Conservation (phyloP, 2,113 vertebrate genomes). For the Malaclemys terrapin region DNA sequence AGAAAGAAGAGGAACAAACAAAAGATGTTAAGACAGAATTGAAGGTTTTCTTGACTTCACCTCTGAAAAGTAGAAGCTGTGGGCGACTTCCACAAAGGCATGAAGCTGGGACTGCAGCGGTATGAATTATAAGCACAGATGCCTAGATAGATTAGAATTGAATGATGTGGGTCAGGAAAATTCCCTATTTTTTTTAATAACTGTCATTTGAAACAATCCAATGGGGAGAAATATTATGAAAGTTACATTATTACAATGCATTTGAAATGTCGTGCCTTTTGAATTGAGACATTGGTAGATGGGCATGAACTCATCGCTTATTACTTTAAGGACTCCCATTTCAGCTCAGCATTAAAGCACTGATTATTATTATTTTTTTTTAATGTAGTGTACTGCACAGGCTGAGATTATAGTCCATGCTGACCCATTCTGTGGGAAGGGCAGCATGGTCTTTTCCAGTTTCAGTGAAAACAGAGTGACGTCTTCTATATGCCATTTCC, state of each 20-base stretch:
- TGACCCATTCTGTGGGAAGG: background rate
- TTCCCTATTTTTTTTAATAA: background rate
- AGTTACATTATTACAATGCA: background rate
- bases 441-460: background rate
- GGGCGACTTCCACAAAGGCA: background rate
- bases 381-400: background rate
- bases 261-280: background rate
- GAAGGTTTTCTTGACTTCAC: background rate
- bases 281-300: background rate
- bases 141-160: background rate
- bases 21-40: background rate
- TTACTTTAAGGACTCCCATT: background rate
- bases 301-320: background rate
- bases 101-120: background rate
- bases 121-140: background rate
- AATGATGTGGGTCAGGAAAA: background rate
- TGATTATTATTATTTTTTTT: background rate
- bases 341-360: background rate
- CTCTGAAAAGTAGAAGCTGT: background rate
- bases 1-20: background rate
- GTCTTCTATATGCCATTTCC: background rate
- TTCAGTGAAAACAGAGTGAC: background rate
- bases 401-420: background rate
- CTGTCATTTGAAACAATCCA: background rate
- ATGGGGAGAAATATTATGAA: background rate